phyloP scores from a whole-genome alignment of 2,113 vertebrate species.

The Seriola aureovittata region DNA sequence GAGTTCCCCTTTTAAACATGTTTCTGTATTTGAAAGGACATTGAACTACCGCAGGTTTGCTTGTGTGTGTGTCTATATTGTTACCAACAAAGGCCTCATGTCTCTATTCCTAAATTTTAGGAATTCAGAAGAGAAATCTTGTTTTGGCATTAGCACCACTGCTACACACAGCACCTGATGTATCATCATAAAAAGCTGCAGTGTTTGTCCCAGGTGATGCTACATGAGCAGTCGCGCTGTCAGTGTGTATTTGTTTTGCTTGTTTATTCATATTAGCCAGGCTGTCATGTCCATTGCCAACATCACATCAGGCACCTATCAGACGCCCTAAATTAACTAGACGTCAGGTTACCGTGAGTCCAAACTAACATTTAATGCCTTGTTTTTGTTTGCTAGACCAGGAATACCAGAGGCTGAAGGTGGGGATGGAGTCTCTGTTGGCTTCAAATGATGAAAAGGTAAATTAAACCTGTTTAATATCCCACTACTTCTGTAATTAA shows the following conservation, averaged over 20 bases:
- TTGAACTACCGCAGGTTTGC: not conserved
- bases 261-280: constrained; percentile 61
- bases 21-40: constrained; percentile 47
- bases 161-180: not conserved
- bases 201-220: constrained; percentile 55
- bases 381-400: constrained; percentile 85
- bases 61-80: not conserved
- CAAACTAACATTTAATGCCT: constrained; percentile 1
- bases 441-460: constrained; percentile 97
- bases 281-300: constrained; percentile 52
- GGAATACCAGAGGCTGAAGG: constrained; percentile 93
- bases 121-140: not conserved
- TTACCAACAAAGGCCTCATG: not conserved
- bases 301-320: constrained; percentile 25
- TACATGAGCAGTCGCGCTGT: constrained; percentile 43
- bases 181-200: not conserved
- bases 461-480: not conserved
- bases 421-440: constrained; percentile 93
- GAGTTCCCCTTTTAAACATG: not conserved
- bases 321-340: constrained; percentile 27
- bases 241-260: constrained; percentile 58
- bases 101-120: not conserved
- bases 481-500: too few relatives aligned
- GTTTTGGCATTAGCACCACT: not conserved
- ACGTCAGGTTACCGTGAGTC: not conserved